Percentiles rank a stretch among this genome's conserved stretches.
Conservation (phyloP, 2,888 invertebrate species). For the Drosophila paranaensis region DNA sequence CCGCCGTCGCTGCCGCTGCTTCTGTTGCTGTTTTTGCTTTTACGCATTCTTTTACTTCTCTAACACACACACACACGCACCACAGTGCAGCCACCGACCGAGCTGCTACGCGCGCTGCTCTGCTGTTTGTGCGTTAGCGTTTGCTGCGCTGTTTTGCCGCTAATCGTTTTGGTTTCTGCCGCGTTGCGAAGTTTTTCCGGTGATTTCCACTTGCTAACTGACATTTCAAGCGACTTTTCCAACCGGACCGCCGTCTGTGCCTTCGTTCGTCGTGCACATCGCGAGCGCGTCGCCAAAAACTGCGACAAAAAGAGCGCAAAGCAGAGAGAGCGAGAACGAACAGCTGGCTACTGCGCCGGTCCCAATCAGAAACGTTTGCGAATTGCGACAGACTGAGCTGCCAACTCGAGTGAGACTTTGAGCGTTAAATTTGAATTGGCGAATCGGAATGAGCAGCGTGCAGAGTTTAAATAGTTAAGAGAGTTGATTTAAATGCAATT, state of each 20-base stretch:
- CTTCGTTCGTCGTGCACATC: conserved; percentile 60
- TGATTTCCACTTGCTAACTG: conserved; percentile 80
- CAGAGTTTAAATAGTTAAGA: background rate
- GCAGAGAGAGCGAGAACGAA: conserved; percentile 24
- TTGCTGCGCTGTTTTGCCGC: conserved; percentile 40
- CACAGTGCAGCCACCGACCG: conserved; percentile 33
- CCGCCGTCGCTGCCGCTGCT: conserved; percentile 21
- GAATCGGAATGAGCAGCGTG: background rate
- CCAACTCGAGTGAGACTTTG: conserved; percentile 40
- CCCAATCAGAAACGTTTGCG: conserved; percentile 34
- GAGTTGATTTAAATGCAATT: background rate
- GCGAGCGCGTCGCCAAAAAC: conserved; percentile 24
- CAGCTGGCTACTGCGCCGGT: conserved; percentile 57
- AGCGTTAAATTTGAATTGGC: conserved; percentile 54
- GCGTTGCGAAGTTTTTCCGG: conserved; percentile 81
- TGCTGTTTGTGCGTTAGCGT: conserved; percentile 40
- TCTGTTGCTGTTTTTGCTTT: conserved; percentile 46
- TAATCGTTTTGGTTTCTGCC: conserved; percentile 54
- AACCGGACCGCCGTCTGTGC: conserved; percentile 46
- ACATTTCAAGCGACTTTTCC: conserved; percentile 71
- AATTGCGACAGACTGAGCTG: conserved; percentile 38
- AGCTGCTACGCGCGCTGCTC: conserved; percentile 29
- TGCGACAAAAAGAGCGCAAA: conserved; percentile 23
- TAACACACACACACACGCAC: conserved; percentile 14
- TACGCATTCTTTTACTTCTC: conserved; percentile 51